A percentile compares a stretch with the other conserved stretches of the same genome.
These are phyloP conservation scores for Engraulis encrasicolus DNA, from an alignment of 2,113 vertebrate species.

Conservation along the genomic window DNA sequence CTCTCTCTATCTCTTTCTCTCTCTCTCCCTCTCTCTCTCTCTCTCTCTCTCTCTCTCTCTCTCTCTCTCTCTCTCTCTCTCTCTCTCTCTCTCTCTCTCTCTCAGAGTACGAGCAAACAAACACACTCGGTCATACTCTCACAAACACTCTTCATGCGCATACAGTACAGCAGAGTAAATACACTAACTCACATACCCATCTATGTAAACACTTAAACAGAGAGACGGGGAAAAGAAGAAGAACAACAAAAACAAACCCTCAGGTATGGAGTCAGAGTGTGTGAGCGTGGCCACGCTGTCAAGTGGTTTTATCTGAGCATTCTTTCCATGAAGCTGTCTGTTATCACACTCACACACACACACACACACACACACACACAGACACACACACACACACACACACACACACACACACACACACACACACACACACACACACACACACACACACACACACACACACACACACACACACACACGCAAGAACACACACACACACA, in stretches of 20 bases:
- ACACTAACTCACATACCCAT: neutral
- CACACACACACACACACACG: too few species aligned
- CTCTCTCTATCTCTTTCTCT: too few species aligned
- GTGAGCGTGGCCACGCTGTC: neutral
- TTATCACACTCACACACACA: neutral
- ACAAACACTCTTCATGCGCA: neutral
- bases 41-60: too few species aligned
- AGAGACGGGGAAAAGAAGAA: too few species aligned
- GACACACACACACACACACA: neutral
- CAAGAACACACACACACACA: too few species aligned
- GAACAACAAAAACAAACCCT: neutral
- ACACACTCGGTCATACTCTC: too few species aligned
- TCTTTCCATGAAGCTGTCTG: neutral
- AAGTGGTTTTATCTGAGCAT: neutral
- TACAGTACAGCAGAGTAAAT: neutral
- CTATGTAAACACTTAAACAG: neutral
- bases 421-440: constrained; percentile 13
- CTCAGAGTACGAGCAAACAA: too few species aligned
- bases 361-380: constrained; percentile 13
- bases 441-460: neutral
- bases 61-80: too few species aligned
- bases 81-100: too few species aligned
- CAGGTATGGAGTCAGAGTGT: neutral
- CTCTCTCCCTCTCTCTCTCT: too few species aligned
- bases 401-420: neutral